phyloP scores from a whole-genome alignment of 1,140 invertebrate genomes.

The Diploscapter pachys region DNA sequence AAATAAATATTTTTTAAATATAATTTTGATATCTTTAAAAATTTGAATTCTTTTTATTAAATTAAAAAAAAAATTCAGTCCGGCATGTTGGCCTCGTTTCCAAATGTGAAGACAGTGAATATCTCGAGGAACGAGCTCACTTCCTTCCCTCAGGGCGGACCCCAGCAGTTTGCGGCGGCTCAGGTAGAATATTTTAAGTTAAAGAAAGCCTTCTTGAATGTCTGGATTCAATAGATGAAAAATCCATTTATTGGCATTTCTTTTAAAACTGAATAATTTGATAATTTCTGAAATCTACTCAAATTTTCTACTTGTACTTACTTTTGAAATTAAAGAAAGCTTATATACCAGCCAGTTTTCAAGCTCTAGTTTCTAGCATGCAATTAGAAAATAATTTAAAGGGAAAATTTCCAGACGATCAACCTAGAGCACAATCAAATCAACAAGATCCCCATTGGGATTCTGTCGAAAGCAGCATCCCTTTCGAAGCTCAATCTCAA shows the following conservation, averaged over 20 bases:
- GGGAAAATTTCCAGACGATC: slow-evolving; percentile 66
- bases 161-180: slow-evolving; percentile 91
- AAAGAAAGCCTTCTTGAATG: neutral
- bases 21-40: neutral
- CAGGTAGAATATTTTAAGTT: slow-evolving; percentile 63
- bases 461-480: slow-evolving; percentile 86
- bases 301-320: too few species aligned
- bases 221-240: neutral
- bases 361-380: too few species aligned
- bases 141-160: slow-evolving; percentile 91
- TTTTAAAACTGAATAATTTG: neutral
- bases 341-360: too few species aligned
- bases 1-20: slow-evolving; percentile 20
- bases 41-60: too few species aligned
- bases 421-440: slow-evolving; percentile 99
- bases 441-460: slow-evolving; percentile 78
- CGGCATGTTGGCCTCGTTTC: slow-evolving; percentile 85
- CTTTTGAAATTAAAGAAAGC: too few species aligned
- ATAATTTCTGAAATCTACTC: neutral
- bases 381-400: too few species aligned
- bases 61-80: slow-evolving; percentile 63
- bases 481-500: slow-evolving; percentile 97
- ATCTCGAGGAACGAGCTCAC: slow-evolving; percentile 90
- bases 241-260: neutral
- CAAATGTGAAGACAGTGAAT: slow-evolving; percentile 85